Evolutionary conservation across 2,888 invertebrate genomes (phyloP), one percentile per base, ranked within the genome.

Genomic region (Calliopum simillimum): DNA sequence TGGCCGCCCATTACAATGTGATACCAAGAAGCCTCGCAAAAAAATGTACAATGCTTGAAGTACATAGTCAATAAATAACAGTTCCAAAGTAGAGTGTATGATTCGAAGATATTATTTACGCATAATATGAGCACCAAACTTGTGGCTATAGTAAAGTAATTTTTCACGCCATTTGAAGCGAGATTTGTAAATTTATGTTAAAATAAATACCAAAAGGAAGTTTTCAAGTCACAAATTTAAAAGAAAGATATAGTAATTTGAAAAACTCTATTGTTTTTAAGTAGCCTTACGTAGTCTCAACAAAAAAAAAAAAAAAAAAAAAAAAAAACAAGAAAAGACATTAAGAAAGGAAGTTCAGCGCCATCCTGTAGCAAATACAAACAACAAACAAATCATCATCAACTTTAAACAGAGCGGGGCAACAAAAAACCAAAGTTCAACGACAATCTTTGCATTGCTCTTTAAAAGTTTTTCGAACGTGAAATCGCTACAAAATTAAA

Each of bases 381-480:
- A 59, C 49, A 67, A 67, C 49, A 67, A 67, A 59, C 67, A 67
- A 67, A 67, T 67, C 21, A 33, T 49, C 49, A 49, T 13, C 16
- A 41, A 19, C n/a, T 23, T 53, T 19, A 23, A 13, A 21, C 12
- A 19, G 53, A n/a, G n/a, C n/a, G n/a, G 12, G 2, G 47, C n/a
- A 44, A 53, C 65, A 55, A 53, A 46, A 33, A 33, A 14, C 47
- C 16, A 59, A 58, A 49, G 47, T 49, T 33, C 67, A 58, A 41
- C 67, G 67, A 67, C 67, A 77, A 79, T 84, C 84, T 85, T 85
- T 85, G 78, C 84, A 80, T 79, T 82, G 82, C 85, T 80, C 85
- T 85, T 78, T 78, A 80, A 78, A 82, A 84, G 79, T 84, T 82
- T 80, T 81, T 85, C 81, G 79, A 82, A 83, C 84, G 84, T 84